Evolutionary conservation across 2,797 vertebrate genomes (phyloP), one percentile per base, ranked within the genome.

Genomic region (Staurois parvus): DNA sequence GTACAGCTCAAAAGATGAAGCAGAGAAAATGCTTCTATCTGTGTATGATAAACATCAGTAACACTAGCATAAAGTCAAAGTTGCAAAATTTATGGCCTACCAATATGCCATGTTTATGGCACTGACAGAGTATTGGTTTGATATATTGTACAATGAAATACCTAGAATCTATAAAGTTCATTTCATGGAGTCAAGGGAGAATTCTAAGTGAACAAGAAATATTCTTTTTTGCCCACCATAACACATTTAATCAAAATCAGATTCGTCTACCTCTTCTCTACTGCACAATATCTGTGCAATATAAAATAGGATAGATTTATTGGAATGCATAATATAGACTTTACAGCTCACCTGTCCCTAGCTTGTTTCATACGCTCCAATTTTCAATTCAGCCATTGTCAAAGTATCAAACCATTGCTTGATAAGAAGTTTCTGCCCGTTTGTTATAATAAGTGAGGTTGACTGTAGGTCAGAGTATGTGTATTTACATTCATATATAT

Each of bases 101-200:
- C 30, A 42, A 59, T 68, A 70, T 73, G 69, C 68, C 72, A 59
- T 81, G 69, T 81, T 59, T 81, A 81, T 72, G 28, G 72, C 79
- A 62, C 56, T 72, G 79, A 52, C 68, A 81, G n/a, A 34, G 30
- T 81, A 73, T 64, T 40, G 62, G 13, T 83, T 66, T 83, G 72
- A 83, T 83, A 68, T 75, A 75, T 32, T 42, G 34, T 67, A 76
- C 59, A 83, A 62, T 76, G 45, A 84, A 72, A 84, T 76, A 30
- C 66, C 19, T 74, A 67, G 81, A 66, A 75, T 75, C 67, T 59
- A 45, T 67, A 72, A 77, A 77, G 74, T 69, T 76, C 45, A 56
- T 69, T 84, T 77, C 29, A 84, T 13, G 59, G 37, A 72, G 76
- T 79, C 10, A 79, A 67, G 59, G 28, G 48, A 77, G 67, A 70